Conservation (phyloP, 1,140 invertebrate genomes). For the Bombus vancouverensis region DNA sequence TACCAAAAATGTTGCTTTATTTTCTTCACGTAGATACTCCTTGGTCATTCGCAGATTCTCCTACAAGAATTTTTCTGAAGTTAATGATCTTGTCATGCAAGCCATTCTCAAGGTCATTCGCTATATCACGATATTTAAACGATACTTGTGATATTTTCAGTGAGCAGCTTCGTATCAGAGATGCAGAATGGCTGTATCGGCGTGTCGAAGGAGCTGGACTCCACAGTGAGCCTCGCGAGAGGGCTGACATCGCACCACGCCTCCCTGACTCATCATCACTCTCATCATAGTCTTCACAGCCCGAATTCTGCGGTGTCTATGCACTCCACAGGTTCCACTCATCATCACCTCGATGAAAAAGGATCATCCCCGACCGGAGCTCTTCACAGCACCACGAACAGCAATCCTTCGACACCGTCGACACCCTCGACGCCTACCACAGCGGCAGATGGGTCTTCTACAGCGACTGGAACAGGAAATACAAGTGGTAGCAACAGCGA, state of each 20-base stretch:
- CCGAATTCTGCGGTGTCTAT: constrained; percentile 67
- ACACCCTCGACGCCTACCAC: constrained; percentile 65
- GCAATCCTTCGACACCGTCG: constrained; percentile 68
- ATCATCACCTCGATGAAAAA: constrained; percentile 68
- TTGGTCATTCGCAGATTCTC: too few species aligned
- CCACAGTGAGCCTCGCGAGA: constrained; percentile 44
- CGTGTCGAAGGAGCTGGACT: constrained; percentile 65
- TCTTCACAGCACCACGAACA: constrained; percentile 68
- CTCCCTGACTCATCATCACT: constrained; percentile 55
- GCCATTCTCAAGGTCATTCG: not conserved
- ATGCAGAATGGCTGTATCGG: constrained; percentile 70
- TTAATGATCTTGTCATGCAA: not conserved
- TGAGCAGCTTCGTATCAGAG: constrained; percentile 74
- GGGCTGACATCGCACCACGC: constrained; percentile 61
- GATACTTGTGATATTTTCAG: constrained; percentile 57
- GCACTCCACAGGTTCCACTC: constrained; percentile 64
- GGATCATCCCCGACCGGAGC: constrained; percentile 62
- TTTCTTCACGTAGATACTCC: not conserved
- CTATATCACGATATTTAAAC: too few species aligned
- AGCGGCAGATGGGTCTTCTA: constrained; percentile 45
- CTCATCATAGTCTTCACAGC: constrained; percentile 65
- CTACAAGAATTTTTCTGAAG: not conserved
- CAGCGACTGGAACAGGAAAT: constrained; percentile 52
- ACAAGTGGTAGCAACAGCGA: constrained; percentile 46
- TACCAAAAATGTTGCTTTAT: not conserved